Percentiles rank a stretch among this genome's conserved stretches.
Evolutionary conservation across 2,113 vertebrate species (phyloP).

Genomic region (Anas platyrhynchos): DNA sequence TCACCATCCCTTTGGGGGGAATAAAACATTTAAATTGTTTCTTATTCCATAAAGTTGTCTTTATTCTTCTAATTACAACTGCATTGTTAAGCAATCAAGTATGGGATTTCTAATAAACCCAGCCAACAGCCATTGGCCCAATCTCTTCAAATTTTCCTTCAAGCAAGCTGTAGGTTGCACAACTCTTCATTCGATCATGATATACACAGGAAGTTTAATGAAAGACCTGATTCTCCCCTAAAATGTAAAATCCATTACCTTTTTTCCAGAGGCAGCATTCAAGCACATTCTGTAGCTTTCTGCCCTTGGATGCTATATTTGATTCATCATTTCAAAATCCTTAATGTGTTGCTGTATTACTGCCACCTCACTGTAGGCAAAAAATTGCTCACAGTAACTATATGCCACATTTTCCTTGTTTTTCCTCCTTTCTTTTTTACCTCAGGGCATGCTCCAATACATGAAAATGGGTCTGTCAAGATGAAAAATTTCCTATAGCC

Average conservation of each 20-base stretch:
- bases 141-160: neutral
- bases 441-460: neutral
- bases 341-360: neutral
- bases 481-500: neutral
- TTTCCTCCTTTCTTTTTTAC: neutral
- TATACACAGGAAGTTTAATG: neutral
- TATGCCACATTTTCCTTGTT: neutral
- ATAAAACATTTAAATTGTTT: constrained; percentile 37
- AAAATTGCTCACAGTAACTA: neutral
- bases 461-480: neutral
- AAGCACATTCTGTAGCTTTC: neutral
- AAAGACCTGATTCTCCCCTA: constrained; percentile 8
- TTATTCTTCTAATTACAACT: constrained; percentile 52
- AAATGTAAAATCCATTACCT: neutral
- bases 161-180: neutral
- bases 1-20: neutral
- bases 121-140: neutral
- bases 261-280: neutral
- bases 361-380: neutral
- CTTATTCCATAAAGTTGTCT: constrained; percentile 50
- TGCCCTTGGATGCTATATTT: neutral
- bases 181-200: neutral
- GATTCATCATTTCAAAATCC: neutral
- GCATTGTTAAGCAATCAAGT: constrained; percentile 55
- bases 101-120: neutral